Evolutionary conservation across 2,113 vertebrate species (phyloP).

Genomic region (Anas platyrhynchos): DNA sequence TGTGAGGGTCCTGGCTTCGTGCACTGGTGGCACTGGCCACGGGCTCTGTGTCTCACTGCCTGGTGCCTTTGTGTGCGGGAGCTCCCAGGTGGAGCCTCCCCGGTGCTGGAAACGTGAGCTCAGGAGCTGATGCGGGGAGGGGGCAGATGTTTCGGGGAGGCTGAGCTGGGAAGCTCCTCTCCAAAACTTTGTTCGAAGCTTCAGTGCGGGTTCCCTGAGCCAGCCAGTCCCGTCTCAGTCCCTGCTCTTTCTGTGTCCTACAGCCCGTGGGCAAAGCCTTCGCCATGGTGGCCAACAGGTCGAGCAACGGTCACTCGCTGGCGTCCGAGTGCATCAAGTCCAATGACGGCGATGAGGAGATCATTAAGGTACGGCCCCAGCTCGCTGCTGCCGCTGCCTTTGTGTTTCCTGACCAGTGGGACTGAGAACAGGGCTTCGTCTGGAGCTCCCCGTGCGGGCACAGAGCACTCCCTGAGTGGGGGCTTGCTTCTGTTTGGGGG

Average conservation of each 20-base stretch:
- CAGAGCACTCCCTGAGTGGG: background rate
- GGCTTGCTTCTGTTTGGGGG: background rate
- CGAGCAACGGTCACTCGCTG: conserved; percentile 52
- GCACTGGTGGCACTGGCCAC: no score
- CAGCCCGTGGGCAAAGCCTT: no score
- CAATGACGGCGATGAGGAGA: conserved; percentile 87
- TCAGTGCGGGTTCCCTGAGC: background rate
- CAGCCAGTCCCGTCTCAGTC: no score
- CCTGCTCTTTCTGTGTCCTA: no score
- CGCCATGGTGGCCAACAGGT: no score
- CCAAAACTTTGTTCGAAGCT: background rate
- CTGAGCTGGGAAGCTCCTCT: fast-evolving
- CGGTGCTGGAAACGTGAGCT: background rate
- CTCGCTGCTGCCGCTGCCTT: background rate
- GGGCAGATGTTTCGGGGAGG: background rate
- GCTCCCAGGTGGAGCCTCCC: background rate
- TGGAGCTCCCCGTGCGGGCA: background rate
- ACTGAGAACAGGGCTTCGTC: background rate
- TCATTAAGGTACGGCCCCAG: conserved; percentile 84
- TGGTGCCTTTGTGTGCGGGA: background rate
- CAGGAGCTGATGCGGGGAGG: background rate
- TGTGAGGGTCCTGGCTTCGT: no score
- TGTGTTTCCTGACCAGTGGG: background rate
- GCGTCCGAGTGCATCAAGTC: conserved; percentile 85
- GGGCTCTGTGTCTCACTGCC: no score